Conservation (phyloP, 1,140 invertebrate genomes). For the Bombus impatiens region DNA sequence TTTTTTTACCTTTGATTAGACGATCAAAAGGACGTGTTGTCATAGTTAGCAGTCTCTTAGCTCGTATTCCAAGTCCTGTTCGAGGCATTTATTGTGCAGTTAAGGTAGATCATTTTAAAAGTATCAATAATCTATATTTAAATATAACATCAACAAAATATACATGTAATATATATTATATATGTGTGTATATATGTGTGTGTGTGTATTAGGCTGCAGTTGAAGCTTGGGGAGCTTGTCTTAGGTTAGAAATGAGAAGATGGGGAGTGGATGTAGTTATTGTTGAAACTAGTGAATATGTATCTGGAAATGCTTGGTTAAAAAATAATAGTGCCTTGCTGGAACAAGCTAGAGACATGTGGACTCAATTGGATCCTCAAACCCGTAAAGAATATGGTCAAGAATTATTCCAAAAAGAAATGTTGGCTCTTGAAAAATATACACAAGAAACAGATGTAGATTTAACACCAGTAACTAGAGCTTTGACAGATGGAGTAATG, state of each 20-base stretch:
- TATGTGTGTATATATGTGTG: slow-evolving; percentile 42
- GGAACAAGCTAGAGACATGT: slow-evolving; percentile 91
- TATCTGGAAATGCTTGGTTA: slow-evolving; percentile 89
- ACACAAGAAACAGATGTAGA: slow-evolving; percentile 88
- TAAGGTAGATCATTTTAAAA: slow-evolving; percentile 77
- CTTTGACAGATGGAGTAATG: slow-evolving; percentile 88
- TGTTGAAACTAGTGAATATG: slow-evolving; percentile 92
- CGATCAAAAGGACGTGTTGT: slow-evolving; percentile 88
- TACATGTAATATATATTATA: slow-evolving; percentile 7
- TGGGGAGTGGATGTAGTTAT: slow-evolving; percentile 89
- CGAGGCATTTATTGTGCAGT: slow-evolving; percentile 91
- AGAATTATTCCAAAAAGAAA: slow-evolving; percentile 90
- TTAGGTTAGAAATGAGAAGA: slow-evolving; percentile 90
- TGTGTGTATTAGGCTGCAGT: slow-evolving; percentile 85
- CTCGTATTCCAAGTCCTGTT: slow-evolving; percentile 89
- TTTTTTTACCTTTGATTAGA: slow-evolving; percentile 91
- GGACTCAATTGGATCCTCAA: slow-evolving; percentile 88
- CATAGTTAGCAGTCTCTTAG: slow-evolving; percentile 86
- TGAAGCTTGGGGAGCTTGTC: slow-evolving; percentile 90
- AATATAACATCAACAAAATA: slow-evolving; percentile 3
- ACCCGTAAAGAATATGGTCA: slow-evolving; percentile 90
- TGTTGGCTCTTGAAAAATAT: slow-evolving; percentile 89
- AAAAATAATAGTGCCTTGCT: slow-evolving; percentile 87
- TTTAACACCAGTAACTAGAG: slow-evolving; percentile 87
- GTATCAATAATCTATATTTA: neutral